These are phyloP conservation scores for Heliconius charithonia DNA, from an alignment of 2,888 invertebrate genomes.

Conservation along the genomic window DNA sequence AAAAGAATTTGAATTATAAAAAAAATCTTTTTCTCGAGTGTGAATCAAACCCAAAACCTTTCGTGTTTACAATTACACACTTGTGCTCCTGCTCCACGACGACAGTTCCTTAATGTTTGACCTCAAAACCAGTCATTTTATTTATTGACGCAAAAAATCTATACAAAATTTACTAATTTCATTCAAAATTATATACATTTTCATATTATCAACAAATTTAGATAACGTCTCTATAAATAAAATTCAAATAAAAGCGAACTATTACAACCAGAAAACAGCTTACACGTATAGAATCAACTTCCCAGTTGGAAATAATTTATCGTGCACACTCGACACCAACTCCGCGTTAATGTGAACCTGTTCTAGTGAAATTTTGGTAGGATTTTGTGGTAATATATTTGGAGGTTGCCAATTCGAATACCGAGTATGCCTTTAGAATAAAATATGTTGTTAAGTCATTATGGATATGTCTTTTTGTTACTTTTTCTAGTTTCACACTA, in stretches of 20 bases:
- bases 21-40: too few relatives aligned
- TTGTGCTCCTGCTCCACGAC: too few relatives aligned
- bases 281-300: constrained; percentile 53
- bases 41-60: too few relatives aligned
- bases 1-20: too few relatives aligned
- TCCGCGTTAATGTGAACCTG: constrained; percentile 40
- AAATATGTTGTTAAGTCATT: background rate
- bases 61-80: too few relatives aligned
- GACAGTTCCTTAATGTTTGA: too few relatives aligned
- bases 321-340: constrained; percentile 48
- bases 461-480: too few relatives aligned
- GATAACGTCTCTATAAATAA: background rate
- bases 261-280: constrained; percentile 40
- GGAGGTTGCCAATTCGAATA: background rate
- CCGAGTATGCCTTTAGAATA: background rate
- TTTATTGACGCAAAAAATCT: too few relatives aligned
- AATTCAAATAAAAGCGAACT: background rate
- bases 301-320: constrained; percentile 62
- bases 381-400: background rate
- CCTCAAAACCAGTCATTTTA: too few relatives aligned
- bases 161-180: too few relatives aligned
- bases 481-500: too few relatives aligned
- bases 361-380: constrained; percentile 21
- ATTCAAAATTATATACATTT: too few relatives aligned
- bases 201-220: background rate